Base-by-base conservation (phyloP, 2,113 vertebrate species). In the Cariama cristata region DNA sequence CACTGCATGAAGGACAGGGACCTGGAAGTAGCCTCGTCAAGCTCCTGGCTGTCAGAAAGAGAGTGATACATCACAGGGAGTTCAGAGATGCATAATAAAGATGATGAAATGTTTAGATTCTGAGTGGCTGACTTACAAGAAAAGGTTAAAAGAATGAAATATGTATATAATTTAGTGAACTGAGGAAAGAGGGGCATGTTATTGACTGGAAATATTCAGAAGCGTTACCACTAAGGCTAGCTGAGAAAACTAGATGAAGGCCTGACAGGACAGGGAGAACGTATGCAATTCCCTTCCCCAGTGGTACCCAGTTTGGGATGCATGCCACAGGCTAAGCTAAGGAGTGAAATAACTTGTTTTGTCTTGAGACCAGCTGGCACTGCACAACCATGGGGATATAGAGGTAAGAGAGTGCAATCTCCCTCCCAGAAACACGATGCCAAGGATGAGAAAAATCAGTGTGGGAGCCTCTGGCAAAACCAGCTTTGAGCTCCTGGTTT, bases 111-210 rank as follows among this genome's bases (percentile, higher is more conserved):
- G 91, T 79, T 95, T 93, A 59, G 58, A 89, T 84, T 95, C 67
- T 84, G 79, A 85, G 75, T 27, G 68, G 72, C 80, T 88, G 49
- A 85, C 89, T 88, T 92, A 94, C 42, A 93, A 88, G 66, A 60
- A 93, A 86, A 95, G 89, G 91, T 96, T 94, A 95, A 92, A 89
- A 83, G 74, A 90, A 91, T 91, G 85, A 94, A 96, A 90, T 87
- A 96, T 85, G 76, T 75, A 59, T 75, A 76, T 86, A 94, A 94
- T 94, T 93, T 93, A 92, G 75, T 60, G 79, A 97, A 93, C 76
- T 63, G 60, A 95, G 45, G 45, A 63, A 44, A 94, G 63, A 72
- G 28, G 33, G 38, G 18, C 49, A 88, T 11, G 53, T 85, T 82
- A 85, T 64, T 87, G 72, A 26, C 85, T 86, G 64, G 72, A 85